A percentile compares a stretch with the other conserved stretches of the same genome.
Conservation (phyloP, 2,113 vertebrate genomes). For the Nycticorax nycticorax region DNA sequence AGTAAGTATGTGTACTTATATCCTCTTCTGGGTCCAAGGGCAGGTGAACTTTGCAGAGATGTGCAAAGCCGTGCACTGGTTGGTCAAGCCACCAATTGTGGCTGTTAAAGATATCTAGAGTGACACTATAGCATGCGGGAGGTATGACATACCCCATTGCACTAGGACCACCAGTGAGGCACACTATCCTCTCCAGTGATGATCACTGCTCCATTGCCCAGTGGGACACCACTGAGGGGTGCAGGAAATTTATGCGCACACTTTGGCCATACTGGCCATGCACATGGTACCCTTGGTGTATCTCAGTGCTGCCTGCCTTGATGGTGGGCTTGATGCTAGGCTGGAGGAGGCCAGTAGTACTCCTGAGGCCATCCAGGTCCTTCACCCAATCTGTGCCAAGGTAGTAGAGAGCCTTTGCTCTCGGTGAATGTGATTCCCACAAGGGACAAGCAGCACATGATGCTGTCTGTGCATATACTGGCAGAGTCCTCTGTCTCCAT, state of each 20-base stretch:
- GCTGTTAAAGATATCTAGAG: neutral
- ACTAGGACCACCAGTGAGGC: neutral
- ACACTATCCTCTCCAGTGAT: neutral
- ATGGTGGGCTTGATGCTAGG: neutral
- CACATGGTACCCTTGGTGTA: neutral
- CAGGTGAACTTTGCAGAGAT: neutral
- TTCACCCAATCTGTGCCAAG: neutral
- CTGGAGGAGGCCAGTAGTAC: neutral
- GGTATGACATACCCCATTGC: neutral
- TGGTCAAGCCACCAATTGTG: neutral
- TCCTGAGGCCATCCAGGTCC: neutral
- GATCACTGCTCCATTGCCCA: accelerated
- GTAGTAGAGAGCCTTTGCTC: neutral
- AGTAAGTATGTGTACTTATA: neutral
- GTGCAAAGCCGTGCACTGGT: neutral
- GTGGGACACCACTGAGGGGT: neutral
- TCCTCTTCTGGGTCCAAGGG: neutral
- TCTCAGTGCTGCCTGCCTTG: neutral
- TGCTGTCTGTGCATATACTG: accelerated
- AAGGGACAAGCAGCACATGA: neutral
- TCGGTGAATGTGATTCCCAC: neutral
- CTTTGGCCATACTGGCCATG: accelerated
- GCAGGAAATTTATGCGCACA: neutral
- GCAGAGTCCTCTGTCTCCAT: neutral
- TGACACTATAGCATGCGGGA: neutral